Evolutionary conservation across 2,888 invertebrate species (phyloP), one percentile per base, ranked within the genome.

Genomic region (Thereva unica): DNA sequence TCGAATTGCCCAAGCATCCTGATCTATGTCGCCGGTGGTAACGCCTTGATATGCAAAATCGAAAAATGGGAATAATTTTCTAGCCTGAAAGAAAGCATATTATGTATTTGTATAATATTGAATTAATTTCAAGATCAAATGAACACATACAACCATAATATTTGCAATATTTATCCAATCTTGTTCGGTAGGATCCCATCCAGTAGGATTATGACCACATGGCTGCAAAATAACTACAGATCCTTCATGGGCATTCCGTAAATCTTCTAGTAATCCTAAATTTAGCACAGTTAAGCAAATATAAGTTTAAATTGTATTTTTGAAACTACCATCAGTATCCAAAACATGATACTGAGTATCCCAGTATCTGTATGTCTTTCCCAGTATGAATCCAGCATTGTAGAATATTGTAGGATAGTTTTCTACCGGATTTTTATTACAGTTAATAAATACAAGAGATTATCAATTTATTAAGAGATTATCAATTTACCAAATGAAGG

Each of bases 121-220:
- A 49, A 6, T 23, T 49, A 12, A 49, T 6, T 12, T 6, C n/a
- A 23, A 12, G 12, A n/a, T 2, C 12, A 49, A 45, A 45, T 45
- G 9, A n/a, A 49, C 23, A n/a, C 7, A 12, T 70, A 88, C 88
- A 83, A 90, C 85, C 76, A 97, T 87, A 59, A 97, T 86, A 74
- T 94, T 88, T 42, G 94, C 94, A 73, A 99, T 91, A 80, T 87
- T 82, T 75, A 85, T 83, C 98, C 98, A 99, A 80, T 99, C 94
- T 4, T 97, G 95, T 54, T 87, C 85, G 0, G 93, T 92, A 54
- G 97, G 97, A 81, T 99, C 98, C 73, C 93, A 91, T 54, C 99
- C 99, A 6, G 99, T 99, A 5, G 99, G 99, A 83, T 99, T 99
- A 81, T 99, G 99, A 4, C 98, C 97, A 81, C 97, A 96, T 0